Base-by-base conservation (phyloP, 2,797 vertebrate species). In the Podargus strigoides region DNA sequence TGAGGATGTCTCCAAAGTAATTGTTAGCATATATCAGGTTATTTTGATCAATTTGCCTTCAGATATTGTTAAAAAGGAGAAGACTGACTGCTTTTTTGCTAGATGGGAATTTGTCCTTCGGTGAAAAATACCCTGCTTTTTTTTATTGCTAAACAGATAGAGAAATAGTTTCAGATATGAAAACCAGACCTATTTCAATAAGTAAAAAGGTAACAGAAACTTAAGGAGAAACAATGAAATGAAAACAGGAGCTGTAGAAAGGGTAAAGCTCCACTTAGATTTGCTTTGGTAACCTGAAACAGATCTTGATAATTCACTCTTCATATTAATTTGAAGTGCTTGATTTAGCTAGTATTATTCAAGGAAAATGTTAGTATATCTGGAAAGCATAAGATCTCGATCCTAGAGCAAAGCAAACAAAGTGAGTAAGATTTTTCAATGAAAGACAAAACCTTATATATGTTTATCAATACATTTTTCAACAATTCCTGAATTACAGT, bases 41-140 rank as follows among this genome's bases (percentile, higher is more conserved):
- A 66, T 79, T 95, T 90, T 95, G 90, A 94, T 90, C 88, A 87
- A 88, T 93, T 95, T 94, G 47, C 83, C 86, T 89, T 93, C 88
- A 91, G 90, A 93, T 90, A 88, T 79, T 88, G 34, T 88, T 88
- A 76, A 83, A 94, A 93, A 86, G 16, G 23, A 93, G 34, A 67
- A 60, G 15, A 42, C 62, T 85, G 74, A 69, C 76, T 82, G 36
- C 8, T 62, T 84, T 56, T 86, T 74, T 74, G 34, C 60, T 64
- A 50, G 53, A 50, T 64, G 58, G 28, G 32, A 66, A 56, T 4
- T 0, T 52, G 41, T 22, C 52, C 37, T 52, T 44, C 34, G 46
- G 28, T 90, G 53, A 69, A 93, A 87, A 91, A 85, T 58, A n/a
- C 37, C 13, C 42, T 73, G 32, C 9, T 44, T 93, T 90, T 76